These are phyloP conservation scores for Eurystomus gularis DNA, from an alignment of 2,113 vertebrate genomes.

Conservation along the genomic window DNA sequence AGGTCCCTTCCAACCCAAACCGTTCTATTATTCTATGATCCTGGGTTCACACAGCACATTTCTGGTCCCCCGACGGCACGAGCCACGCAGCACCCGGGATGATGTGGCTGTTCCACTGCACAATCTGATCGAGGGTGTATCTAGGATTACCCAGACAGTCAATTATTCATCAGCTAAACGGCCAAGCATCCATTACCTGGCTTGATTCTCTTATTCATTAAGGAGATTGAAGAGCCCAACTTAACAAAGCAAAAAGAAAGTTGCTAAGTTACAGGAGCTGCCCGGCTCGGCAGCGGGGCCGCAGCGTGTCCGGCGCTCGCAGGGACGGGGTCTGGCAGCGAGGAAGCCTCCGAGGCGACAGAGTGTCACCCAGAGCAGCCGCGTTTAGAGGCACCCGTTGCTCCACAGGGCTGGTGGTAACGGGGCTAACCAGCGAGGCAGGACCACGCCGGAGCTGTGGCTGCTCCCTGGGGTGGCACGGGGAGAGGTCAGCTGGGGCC, in stretches of 20 bases:
- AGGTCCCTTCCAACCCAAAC: too few species aligned
- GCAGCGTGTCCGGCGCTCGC: neutral
- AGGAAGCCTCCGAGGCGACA: neutral
- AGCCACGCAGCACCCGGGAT: neutral
- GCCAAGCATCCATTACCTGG: conserved; percentile 94
- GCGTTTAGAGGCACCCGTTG: neutral
- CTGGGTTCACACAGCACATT: conserved; percentile 21
- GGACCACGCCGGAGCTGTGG: rapidly evolving
- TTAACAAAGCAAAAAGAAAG: conserved; percentile 76
- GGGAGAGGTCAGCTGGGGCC: neutral
- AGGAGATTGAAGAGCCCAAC: conserved; percentile 86
- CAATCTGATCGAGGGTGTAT: conserved; percentile 84
- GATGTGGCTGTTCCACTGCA: conserved; percentile 80
- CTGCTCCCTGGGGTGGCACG: rapidly evolving
- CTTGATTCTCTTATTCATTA: conserved; percentile 93
- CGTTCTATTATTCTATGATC: too few species aligned
- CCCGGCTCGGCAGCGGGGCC: neutral
- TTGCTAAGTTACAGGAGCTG: conserved; percentile 78
- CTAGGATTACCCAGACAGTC: conserved; percentile 90
- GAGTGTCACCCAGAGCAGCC: neutral
- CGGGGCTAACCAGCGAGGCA: neutral
- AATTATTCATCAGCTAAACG: conserved; percentile 92
- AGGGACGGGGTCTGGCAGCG: neutral
- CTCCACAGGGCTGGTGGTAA: neutral
- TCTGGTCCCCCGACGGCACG: conserved; percentile 32